These are phyloP conservation scores for Holothuria scabra DNA, from an alignment of 53 echinoderm and acorn worm genomes.

Conservation along the genomic window DNA sequence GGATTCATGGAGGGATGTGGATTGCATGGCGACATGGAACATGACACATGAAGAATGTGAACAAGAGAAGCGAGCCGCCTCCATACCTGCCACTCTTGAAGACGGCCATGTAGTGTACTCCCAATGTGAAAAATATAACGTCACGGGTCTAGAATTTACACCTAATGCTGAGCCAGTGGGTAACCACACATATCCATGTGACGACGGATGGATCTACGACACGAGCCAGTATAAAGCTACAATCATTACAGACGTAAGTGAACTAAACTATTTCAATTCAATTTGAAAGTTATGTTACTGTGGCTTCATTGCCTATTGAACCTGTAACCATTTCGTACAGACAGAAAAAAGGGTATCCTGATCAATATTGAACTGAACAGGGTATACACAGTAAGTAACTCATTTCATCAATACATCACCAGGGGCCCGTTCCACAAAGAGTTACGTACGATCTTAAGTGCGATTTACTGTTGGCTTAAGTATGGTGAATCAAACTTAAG, in stretches of 20 bases:
- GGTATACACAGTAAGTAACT: no score
- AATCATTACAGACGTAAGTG: constrained; percentile 29
- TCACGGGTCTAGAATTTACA: neutral
- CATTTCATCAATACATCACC: no score
- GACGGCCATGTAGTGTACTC: neutral
- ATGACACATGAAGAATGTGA: neutral
- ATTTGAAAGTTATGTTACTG: no score
- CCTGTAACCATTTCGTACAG: no score
- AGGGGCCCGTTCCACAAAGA: no score
- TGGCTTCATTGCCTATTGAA: no score
- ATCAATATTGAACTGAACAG: no score
- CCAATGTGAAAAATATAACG: constrained; percentile 10
- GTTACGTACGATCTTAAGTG: no score
- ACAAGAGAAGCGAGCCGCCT: neutral
- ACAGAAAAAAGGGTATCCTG: no score
- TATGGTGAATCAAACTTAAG: no score
- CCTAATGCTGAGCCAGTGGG: neutral
- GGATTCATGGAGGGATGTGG: neutral
- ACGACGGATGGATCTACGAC: constrained; percentile 41
- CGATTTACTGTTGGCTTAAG: no score
- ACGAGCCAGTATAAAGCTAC: constrained; percentile 24
- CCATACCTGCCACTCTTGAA: neutral
- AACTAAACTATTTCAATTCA: neutral
- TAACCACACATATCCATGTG: constrained; percentile 25
- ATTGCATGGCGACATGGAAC: constrained; percentile 1